Conservation (phyloP, 2,888 invertebrate species). For the Mesorhabditis sp. region DNA sequence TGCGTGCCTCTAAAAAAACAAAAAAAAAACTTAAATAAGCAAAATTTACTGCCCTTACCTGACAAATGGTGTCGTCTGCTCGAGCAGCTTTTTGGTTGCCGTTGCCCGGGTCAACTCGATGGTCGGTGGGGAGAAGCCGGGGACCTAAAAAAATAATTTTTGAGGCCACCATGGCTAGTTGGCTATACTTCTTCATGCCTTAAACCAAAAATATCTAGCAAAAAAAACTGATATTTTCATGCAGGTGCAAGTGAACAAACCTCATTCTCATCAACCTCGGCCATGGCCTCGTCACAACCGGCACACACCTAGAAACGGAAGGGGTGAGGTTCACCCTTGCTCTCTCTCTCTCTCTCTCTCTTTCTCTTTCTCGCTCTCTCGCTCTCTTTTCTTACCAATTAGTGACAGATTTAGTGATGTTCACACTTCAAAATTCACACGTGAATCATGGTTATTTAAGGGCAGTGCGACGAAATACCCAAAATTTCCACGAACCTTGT, state of each 20-base stretch:
- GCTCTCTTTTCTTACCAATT: too few relatives aligned
- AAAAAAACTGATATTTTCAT: too few relatives aligned
- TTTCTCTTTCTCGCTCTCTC: too few relatives aligned
- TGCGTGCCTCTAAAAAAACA: background rate
- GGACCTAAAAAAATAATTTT: background rate
- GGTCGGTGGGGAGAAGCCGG: background rate
- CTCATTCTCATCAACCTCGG: constrained; percentile 37
- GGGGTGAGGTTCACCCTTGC: too few relatives aligned
- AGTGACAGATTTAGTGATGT: too few relatives aligned
- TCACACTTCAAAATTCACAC: too few relatives aligned
- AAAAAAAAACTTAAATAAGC: too few relatives aligned
- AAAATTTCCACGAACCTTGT: constrained; percentile 21
- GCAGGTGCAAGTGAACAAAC: constrained; percentile 9
- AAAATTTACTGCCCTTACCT: background rate
- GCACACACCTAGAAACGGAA: constrained; percentile 21
- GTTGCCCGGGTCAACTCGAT: constrained; percentile 39
- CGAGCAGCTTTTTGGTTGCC: constrained; percentile 54
- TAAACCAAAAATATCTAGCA: too few relatives aligned
- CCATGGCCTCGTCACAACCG: constrained; percentile 28
- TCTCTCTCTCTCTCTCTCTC: too few relatives aligned
- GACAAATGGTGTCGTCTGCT: constrained; percentile 34
- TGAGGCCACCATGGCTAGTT: too few relatives aligned
- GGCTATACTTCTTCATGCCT: too few relatives aligned
- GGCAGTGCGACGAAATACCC: background rate
- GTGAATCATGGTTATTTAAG: too few relatives aligned